phyloP scores from a whole-genome alignment of 2,888 invertebrate genomes.

The Mechanitis messenoides region DNA sequence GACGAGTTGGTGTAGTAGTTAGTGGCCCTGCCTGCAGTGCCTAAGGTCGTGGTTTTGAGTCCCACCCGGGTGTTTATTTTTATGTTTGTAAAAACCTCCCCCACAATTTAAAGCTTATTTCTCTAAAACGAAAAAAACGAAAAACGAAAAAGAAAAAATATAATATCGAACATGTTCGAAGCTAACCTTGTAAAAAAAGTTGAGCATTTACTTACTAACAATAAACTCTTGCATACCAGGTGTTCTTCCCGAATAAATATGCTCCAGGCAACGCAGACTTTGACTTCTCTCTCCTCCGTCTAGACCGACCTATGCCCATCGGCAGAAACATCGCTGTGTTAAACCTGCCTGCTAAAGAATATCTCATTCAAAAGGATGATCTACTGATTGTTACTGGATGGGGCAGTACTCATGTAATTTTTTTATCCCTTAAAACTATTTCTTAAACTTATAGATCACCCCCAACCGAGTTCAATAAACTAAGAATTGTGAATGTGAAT shows the following conservation, averaged over 20 bases:
- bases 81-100: too few relatives aligned
- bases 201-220: background rate
- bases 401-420: slow-evolving; percentile 66
- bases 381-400: slow-evolving; percentile 66
- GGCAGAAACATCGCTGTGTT: slow-evolving; percentile 66
- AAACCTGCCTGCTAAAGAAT: slow-evolving; percentile 60
- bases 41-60: too few relatives aligned
- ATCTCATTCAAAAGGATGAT: slow-evolving; percentile 50
- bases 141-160: too few relatives aligned
- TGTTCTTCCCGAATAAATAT: slow-evolving; percentile 57
- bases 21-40: too few relatives aligned
- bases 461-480: too few relatives aligned
- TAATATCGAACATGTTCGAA: background rate
- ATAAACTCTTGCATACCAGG: slow-evolving; percentile 37
- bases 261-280: slow-evolving; percentile 59
- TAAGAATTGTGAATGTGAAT: too few relatives aligned
- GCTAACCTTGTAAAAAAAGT: background rate
- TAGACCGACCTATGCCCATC: slow-evolving; percentile 67
- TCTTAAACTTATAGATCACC: too few relatives aligned
- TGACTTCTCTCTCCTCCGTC: slow-evolving; percentile 54
- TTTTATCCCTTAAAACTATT: background rate
- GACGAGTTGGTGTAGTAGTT: too few relatives aligned
- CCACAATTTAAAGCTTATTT: too few relatives aligned
- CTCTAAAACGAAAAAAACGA: too few relatives aligned
- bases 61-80: too few relatives aligned